These are phyloP conservation scores for Aelia acuminata DNA, from an alignment of 2,888 invertebrate species.

Conservation along the genomic window DNA sequence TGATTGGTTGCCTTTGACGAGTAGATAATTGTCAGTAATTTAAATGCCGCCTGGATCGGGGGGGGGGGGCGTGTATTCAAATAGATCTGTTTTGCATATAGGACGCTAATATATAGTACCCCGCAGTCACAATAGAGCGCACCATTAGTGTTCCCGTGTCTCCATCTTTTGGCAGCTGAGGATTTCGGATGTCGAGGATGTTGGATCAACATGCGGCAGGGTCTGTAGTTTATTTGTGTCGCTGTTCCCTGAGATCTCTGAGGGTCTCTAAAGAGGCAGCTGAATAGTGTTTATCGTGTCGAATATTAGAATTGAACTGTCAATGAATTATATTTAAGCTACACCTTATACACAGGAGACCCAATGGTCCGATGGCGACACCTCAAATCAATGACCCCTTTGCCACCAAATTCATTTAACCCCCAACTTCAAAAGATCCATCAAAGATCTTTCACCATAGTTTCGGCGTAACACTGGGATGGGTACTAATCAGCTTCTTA, in stretches of 20 bases:
- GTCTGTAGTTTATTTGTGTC: neutral
- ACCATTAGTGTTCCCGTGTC: conserved; percentile 23
- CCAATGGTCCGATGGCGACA: too few species aligned
- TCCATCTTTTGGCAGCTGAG: conserved; percentile 17
- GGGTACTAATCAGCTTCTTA: too few species aligned
- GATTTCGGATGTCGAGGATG: conserved; percentile 36
- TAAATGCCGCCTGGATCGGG: conserved; percentile 34
- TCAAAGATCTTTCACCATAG: too few species aligned
- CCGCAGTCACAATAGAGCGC: neutral
- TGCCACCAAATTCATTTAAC: too few species aligned
- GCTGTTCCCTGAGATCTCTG: neutral
- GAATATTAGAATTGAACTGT: neutral
- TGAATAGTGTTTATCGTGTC: neutral
- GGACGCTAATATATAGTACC: conserved; percentile 44
- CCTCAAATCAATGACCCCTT: too few species aligned
- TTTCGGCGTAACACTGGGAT: too few species aligned
- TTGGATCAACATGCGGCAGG: neutral
- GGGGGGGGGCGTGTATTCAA: conserved; percentile 52
- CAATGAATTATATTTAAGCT: too few species aligned
- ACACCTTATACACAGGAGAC: too few species aligned
- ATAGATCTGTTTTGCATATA: conserved; percentile 56
- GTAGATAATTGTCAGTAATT: conserved; percentile 56
- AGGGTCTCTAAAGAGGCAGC: neutral
- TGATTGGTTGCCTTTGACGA: conserved; percentile 55
- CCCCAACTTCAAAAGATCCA: too few species aligned